These are phyloP conservation scores for Oryzias sinensis DNA, from an alignment of 2,797 vertebrate species.

Conservation along the genomic window DNA sequence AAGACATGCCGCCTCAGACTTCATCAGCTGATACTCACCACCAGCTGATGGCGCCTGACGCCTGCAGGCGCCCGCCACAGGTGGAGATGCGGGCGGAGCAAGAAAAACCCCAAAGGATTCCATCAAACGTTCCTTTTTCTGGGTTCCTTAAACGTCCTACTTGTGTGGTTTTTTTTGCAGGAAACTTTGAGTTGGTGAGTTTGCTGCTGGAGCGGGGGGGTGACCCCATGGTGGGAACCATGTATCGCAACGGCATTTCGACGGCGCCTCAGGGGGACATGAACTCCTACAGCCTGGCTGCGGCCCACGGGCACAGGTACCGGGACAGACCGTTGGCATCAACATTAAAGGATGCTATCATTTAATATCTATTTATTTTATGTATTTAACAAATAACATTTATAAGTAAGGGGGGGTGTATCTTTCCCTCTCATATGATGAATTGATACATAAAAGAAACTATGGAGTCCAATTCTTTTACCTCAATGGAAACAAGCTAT, in stretches of 20 bases:
- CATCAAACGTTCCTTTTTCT: slow-evolving; percentile 18
- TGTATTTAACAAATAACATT: no score
- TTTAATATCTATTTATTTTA: no score
- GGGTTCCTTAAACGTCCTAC: background rate
- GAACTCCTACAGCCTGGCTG: slow-evolving; percentile 98
- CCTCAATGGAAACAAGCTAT: no score
- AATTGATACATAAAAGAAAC: no score
- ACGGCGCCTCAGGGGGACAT: slow-evolving; percentile 93
- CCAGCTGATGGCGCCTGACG: slow-evolving; percentile 20
- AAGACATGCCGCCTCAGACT: slow-evolving; percentile 14
- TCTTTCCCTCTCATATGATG: no score
- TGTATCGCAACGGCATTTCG: slow-evolving; percentile 96
- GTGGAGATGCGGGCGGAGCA: background rate
- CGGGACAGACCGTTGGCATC: slow-evolving; percentile 15
- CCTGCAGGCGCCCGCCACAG: background rate
- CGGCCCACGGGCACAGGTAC: slow-evolving; percentile 98
- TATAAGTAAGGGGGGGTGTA: no score
- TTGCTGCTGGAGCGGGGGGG: slow-evolving; percentile 94
- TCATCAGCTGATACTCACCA: background rate
- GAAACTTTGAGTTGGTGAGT: slow-evolving; percentile 96
- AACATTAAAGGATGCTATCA: no score
- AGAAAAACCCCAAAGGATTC: background rate
- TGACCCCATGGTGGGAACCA: slow-evolving; percentile 95
- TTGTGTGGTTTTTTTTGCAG: slow-evolving; percentile 63
- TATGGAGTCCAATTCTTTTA: no score